Evolutionary conservation across 2,888 invertebrate genomes (phyloP).

Genomic region (Ellobium chinense): DNA sequence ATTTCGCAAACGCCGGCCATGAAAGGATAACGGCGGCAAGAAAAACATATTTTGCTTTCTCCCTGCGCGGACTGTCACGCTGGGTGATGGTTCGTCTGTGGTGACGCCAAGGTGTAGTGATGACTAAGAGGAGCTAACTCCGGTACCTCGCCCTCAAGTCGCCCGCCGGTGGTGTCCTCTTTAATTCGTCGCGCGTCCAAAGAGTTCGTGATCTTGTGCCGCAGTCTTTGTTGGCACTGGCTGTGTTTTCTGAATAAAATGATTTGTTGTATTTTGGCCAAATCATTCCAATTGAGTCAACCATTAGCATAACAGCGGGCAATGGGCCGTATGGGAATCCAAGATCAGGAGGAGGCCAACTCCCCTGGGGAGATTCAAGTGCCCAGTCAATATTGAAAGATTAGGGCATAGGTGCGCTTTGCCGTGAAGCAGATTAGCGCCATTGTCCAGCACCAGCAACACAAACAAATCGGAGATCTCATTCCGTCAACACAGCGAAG

Average conservation of each 20-base stretch:
- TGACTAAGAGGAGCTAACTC: no score
- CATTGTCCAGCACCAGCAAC: not conserved
- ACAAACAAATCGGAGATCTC: constrained; percentile 6
- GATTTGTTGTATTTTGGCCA: constrained; percentile 37
- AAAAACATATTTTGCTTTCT: no score
- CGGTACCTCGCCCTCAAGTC: no score
- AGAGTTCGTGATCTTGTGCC: not conserved
- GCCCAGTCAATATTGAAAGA: constrained; percentile 39
- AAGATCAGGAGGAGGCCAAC: not conserved
- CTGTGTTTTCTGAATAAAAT: constrained; percentile 44
- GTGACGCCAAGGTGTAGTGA: no score
- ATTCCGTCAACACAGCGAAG: not conserved
- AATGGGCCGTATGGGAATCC: constrained; percentile 1
- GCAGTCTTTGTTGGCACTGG: constrained; percentile 30
- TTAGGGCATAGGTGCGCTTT: constrained; percentile 30
- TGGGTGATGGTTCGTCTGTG: no score
- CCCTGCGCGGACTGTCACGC: no score
- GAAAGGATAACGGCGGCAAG: no score
- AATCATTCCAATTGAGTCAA: constrained; percentile 16
- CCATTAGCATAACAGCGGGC: constrained; percentile 25
- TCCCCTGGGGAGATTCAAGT: not conserved
- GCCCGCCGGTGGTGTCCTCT: no score
- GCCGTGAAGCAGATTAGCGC: not conserved
- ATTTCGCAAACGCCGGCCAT: no score
- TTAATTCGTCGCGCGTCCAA: not conserved